Evolutionary conservation across 1,140 invertebrate species (phyloP), one percentile per base, ranked within the genome.

Genomic region (Drosophila guanche): DNA sequence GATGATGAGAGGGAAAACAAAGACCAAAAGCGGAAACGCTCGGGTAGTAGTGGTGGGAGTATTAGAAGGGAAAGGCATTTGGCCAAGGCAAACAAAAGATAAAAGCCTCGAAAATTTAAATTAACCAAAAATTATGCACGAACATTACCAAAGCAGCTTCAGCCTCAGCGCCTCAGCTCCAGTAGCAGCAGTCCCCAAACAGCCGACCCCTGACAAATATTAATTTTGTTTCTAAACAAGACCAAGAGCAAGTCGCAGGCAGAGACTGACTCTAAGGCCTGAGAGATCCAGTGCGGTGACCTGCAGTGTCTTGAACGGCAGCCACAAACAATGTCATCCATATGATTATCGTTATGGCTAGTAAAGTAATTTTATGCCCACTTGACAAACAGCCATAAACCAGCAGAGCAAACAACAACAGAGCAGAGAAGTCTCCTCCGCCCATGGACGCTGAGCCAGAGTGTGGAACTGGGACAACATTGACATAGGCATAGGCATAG

Each of bases 121-220:
- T 88, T 89, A 88, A 83, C 84, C 79, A 76, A 84, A 89, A 90
- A 90, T 90, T 90, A 90, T 90, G 88, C 86, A 90, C 60, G 88
- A 79, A 80, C 88, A 90, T 90, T 88, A 76, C 74, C 78, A 77
- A 71, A 65, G 51, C 25, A 29, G 41, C 48, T 42, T 43, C 41
- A 62, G 10, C 41, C 54, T 45, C n/a, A 10, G 29, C 7, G 25
- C 25, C 5, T 4, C 5, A 27, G 25, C 51, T 12, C 2, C 43
- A 37, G 59, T 12, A 33, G 48, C 3, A 43, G 16, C 12, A 8
- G 54, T 20, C 16, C 16, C 16, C 16, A 12, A 16, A 37, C 37
- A 10, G 73, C 69, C 70, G 69, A 76, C 74, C 56, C 69, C 75
- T 90, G 78, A 90, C 86, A 90, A 88, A 90, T 88, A 90, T 90